phyloP scores from a whole-genome alignment of 2,888 invertebrate genomes.

The Rhabditophanes sp. region DNA sequence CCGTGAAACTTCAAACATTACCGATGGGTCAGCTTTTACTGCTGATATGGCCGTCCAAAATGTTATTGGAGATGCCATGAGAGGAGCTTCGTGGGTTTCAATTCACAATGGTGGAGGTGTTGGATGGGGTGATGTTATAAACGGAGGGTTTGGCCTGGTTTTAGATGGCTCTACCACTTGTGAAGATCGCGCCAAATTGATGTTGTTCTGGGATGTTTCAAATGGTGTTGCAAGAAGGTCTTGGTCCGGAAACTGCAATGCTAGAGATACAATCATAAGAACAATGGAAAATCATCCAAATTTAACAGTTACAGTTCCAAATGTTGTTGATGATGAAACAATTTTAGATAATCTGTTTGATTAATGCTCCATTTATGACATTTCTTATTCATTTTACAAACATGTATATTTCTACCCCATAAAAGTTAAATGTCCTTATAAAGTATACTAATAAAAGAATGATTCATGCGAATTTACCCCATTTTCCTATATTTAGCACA shows the following conservation, averaged over 20 bases:
- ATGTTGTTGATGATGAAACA: slow-evolving; percentile 42
- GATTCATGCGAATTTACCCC: too few species aligned
- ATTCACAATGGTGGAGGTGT: slow-evolving; percentile 45
- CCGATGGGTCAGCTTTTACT: slow-evolving; percentile 53
- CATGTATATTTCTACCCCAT: too few species aligned
- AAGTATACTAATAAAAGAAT: too few species aligned
- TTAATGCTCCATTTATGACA: background rate
- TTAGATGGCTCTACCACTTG: slow-evolving; percentile 49
- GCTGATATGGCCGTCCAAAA: slow-evolving; percentile 54
- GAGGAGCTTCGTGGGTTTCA: slow-evolving; percentile 55
- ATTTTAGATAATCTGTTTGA: slow-evolving; percentile 10
- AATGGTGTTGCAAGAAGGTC: slow-evolving; percentile 52
- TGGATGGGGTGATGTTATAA: slow-evolving; percentile 54
- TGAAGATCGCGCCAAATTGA: slow-evolving; percentile 44
- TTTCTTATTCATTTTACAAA: too few species aligned
- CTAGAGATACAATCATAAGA: slow-evolving; percentile 49
- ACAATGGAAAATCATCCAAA: slow-evolving; percentile 48
- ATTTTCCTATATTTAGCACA: too few species aligned
- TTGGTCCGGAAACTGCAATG: slow-evolving; percentile 53
- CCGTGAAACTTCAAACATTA: slow-evolving; percentile 54
- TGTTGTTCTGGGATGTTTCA: slow-evolving; percentile 54
- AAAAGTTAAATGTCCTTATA: too few species aligned
- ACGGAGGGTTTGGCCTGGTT: slow-evolving; percentile 55
- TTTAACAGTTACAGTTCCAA: slow-evolving; percentile 50
- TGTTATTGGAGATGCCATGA: slow-evolving; percentile 46